A percentile compares a stretch with the other conserved stretches of the same genome.
Conservation (phyloP, 2,888 invertebrate species). For the Uropetala carovei region DNA sequence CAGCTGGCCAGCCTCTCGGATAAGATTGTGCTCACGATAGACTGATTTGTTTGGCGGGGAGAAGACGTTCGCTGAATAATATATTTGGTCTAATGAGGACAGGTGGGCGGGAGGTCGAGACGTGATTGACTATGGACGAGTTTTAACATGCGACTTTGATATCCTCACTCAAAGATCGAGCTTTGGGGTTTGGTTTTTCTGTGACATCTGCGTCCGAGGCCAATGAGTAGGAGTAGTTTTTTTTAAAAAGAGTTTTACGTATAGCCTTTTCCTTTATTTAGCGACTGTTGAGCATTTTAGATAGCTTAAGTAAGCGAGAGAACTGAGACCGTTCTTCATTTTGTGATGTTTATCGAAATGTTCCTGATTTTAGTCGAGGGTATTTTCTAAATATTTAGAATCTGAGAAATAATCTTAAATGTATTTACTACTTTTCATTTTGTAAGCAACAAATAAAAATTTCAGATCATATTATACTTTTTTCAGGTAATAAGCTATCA, state of each 20-base stretch:
- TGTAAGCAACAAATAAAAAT: too few species aligned
- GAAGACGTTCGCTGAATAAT: conserved; percentile 25
- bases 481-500: too few species aligned
- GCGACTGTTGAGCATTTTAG: too few species aligned
- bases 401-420: too few species aligned
- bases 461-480: too few species aligned
- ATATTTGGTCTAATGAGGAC: conserved; percentile 35
- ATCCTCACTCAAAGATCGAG: background rate
- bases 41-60: conserved; percentile 23
- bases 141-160: conserved; percentile 1
- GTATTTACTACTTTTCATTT: too few species aligned
- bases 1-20: background rate
- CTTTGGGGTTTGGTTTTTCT: background rate
- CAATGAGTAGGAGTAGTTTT: background rate
- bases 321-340: too few species aligned
- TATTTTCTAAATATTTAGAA: too few species aligned
- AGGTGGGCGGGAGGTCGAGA: background rate
- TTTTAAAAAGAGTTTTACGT: background rate
- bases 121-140: background rate
- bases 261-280: too few species aligned
- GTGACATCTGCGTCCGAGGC: background rate
- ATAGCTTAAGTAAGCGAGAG: too few species aligned
- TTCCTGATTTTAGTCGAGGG: too few species aligned
- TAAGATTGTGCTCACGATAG: conserved; percentile 6
- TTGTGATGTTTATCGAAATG: too few species aligned